Base-by-base conservation (phyloP, 53 echinoderm and acorn worm species). In the Echinometra lucunter region DNA sequence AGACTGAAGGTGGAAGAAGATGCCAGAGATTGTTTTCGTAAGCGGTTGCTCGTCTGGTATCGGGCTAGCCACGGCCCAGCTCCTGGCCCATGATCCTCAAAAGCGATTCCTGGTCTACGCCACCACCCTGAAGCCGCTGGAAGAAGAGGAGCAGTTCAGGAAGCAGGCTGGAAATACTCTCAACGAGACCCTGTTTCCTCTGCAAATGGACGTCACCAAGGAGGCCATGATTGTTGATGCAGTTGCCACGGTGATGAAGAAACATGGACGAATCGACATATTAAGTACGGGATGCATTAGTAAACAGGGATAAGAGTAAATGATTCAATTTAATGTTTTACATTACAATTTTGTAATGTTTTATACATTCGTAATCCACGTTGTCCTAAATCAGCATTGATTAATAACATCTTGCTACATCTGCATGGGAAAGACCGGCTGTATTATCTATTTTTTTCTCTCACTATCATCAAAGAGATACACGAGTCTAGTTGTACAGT, bases 1-100 rank as follows among this genome's bases (percentile, higher is more conserved):
- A 53, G 53, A 53, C 53, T 53, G 2, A 53, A n/a, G n/a, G n/a
- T 53, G 9, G 8, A 0, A 27, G 21, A 37, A 23, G 28, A 91
- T 91, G 91, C 91, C 91, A 88, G 57, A 91, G 13, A 70, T 96
- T 11, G 94, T 95, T 34, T 57, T 95, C 2, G 88, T 96, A 83
- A 95, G 93, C 28, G 96, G 96, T 27, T 95, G 95, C 37, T 96
- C 96, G 15, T 66, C 95, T n/a, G 96, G 96, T 21, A 85, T 96
- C 38, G 96, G 96, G 1, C 91, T 94, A 45, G 88, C 95, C 45
- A 91, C 94, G 16, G 95, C 96, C 44, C 70, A 82, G 53, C 74
- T 88, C 53, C 91, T 96, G 2, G 96, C 95, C 69, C 89, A 94
- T 30, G 96, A 96, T 35, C 74, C 93, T 2, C 95, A 95, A 49